Conservation (phyloP, 2,888 invertebrate genomes). For the Atherix ibis region DNA sequence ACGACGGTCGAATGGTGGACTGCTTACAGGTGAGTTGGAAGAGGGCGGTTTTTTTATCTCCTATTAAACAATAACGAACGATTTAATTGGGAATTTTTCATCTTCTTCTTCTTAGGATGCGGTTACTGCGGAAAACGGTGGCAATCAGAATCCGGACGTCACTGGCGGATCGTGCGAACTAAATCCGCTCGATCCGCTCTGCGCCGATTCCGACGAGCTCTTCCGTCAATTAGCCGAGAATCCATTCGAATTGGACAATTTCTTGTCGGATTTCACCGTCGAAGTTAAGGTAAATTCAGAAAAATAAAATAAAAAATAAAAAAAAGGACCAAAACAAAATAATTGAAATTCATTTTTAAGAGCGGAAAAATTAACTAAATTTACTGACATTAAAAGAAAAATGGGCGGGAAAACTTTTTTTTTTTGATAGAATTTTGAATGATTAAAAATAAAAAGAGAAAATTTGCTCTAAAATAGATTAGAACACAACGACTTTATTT, state of each 20-base stretch:
- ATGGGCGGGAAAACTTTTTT: too few relatives aligned
- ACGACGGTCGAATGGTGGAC: constrained; percentile 88
- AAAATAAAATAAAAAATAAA: constrained; percentile 1
- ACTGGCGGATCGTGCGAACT: constrained; percentile 21
- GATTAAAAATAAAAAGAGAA: too few relatives aligned
- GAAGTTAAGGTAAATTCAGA: constrained; percentile 49
- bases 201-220: constrained; percentile 56
- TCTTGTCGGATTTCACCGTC: constrained; percentile 60
- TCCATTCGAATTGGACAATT: constrained; percentile 72
- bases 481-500: too few relatives aligned
- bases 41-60: too few relatives aligned
- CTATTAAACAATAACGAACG: too few relatives aligned
- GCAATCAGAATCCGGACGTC: constrained; percentile 16
- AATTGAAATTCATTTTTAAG: too few relatives aligned
- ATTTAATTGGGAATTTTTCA: too few relatives aligned
- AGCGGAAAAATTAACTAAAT: too few relatives aligned
- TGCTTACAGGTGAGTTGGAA: constrained; percentile 71
- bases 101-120: constrained; percentile 14
- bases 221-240: constrained; percentile 70
- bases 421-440: too few relatives aligned
- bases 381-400: too few relatives aligned
- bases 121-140: constrained; percentile 21
- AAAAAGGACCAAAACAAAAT: too few relatives aligned
- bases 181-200: constrained; percentile 28
- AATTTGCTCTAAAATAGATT: too few relatives aligned